phyloP scores from a whole-genome alignment of 2,797 vertebrate species.

The Tiaroga cobitis region DNA sequence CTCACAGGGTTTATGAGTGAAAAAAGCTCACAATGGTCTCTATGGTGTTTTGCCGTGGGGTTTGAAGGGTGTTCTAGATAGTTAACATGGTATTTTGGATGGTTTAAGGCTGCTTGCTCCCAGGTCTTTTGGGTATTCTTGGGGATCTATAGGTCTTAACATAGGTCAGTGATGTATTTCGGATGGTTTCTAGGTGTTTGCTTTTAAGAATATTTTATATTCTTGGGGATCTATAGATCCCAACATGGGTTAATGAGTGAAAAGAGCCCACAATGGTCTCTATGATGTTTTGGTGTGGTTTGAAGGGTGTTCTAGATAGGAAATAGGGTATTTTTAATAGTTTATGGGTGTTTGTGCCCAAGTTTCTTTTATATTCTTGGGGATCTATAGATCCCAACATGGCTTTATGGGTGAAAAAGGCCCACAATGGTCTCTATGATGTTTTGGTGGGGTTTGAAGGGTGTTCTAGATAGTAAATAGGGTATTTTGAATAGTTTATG shows the following conservation, averaged over 20 bases:
- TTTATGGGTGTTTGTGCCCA: too few species aligned
- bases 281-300: neutral
- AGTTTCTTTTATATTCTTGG: neutral
- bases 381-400: neutral
- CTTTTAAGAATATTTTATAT: rapidly evolving
- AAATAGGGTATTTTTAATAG: neutral
- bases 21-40: neutral
- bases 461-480: neutral
- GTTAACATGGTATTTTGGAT: neutral
- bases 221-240: neutral
- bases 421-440: neutral
- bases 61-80: neutral
- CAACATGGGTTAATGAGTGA: neutral
- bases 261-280: neutral
- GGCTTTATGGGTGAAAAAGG: neutral
- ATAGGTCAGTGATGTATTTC: too few species aligned
- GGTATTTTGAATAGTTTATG: too few species aligned
- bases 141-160: too few species aligned
- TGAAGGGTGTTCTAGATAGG: neutral
- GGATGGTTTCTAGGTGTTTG: neutral
- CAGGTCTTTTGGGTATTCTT: too few species aligned
- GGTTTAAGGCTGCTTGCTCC: neutral
- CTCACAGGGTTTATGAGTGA: neutral
- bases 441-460: neutral
- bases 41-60: neutral